Evolutionary conservation across 2,113 vertebrate species (phyloP).

Genomic region (Scytalopus superciliaris): DNA sequence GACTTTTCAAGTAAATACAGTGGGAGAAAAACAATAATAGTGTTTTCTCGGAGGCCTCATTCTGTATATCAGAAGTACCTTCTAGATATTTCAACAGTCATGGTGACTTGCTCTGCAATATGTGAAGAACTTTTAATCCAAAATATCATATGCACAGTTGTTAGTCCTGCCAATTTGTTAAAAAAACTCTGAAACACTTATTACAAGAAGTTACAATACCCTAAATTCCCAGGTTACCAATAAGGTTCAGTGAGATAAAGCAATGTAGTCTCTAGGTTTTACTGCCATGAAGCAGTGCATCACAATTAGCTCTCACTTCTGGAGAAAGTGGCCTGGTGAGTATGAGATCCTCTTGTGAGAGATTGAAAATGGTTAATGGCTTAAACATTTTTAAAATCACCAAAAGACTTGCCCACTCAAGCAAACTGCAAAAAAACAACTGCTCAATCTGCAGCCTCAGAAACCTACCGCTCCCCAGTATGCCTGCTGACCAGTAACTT

Average conservation of each 20-base stretch:
- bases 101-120: neutral
- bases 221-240: neutral
- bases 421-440: no score
- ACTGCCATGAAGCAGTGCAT: neutral
- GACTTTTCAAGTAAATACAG: neutral
- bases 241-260: neutral
- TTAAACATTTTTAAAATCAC: no score
- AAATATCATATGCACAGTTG: neutral
- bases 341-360: no score
- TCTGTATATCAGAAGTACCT: neutral
- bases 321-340: neutral
- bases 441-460: no score
- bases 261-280: neutral
- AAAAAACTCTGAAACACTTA: neutral
- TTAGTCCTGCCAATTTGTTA: neutral
- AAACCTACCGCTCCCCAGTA: no score
- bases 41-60: neutral
- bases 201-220: neutral
- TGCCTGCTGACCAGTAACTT: no score
- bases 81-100: neutral
- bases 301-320: rapidly evolving
- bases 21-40: neutral
- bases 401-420: no score
- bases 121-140: neutral
- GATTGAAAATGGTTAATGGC: no score